Evolutionary conservation across 2,888 invertebrate genomes (phyloP).

Genomic region (Luperina testacea): DNA sequence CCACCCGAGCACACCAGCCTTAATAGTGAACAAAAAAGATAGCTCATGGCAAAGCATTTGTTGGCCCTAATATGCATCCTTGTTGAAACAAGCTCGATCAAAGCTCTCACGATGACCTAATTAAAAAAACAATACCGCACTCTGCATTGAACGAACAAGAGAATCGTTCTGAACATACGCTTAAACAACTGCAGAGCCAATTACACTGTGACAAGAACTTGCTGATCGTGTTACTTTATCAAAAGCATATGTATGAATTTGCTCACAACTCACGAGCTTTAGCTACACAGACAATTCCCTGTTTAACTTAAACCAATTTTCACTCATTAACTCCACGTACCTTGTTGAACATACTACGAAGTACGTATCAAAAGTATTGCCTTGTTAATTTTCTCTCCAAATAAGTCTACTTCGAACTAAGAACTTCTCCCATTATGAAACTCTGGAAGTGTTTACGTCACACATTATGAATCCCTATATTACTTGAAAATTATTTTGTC

Average conservation of each 20-base stretch:
- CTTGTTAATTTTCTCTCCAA: slow-evolving; percentile 65
- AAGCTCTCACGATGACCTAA: slow-evolving; percentile 48
- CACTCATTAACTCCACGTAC: slow-evolving; percentile 63
- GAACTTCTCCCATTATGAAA: slow-evolving; percentile 67
- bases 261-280: slow-evolving; percentile 46
- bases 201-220: slow-evolving; percentile 52
- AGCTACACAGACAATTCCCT: slow-evolving; percentile 59
- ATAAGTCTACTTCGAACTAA: slow-evolving; percentile 62
- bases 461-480: slow-evolving; percentile 69
- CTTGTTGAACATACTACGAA: slow-evolving; percentile 62
- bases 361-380: slow-evolving; percentile 67
- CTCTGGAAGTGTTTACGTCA: slow-evolving; percentile 68
- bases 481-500: slow-evolving; percentile 71
- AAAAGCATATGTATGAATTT: slow-evolving; percentile 61
- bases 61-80: slow-evolving; percentile 57
- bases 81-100: slow-evolving; percentile 50
- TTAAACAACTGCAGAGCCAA: slow-evolving; percentile 56
- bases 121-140: slow-evolving; percentile 49
- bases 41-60: slow-evolving; percentile 10
- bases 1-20: not conserved
- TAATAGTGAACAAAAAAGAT: slow-evolving; percentile 13
- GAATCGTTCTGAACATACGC: slow-evolving; percentile 36
- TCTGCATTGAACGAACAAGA: slow-evolving; percentile 31
- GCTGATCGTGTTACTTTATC: slow-evolving; percentile 54
- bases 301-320: slow-evolving; percentile 69